Evolutionary conservation across 2,113 vertebrate genomes (phyloP), one percentile per base, ranked within the genome.

Genomic region (Podarcis muralis): DNA sequence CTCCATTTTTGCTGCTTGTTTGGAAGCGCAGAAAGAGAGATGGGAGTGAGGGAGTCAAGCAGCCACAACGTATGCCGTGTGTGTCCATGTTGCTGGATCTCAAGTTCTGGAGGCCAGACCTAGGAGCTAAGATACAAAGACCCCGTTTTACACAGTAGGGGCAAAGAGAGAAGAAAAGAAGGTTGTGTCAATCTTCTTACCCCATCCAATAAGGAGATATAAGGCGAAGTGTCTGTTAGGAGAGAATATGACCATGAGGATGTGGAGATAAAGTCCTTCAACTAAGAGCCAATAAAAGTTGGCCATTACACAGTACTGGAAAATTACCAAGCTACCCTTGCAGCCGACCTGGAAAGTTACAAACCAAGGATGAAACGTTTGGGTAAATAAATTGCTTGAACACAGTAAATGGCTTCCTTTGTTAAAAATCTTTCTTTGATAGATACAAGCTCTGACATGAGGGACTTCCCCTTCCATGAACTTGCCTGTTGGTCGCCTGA

Each of bases 281-380:
- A 98, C 98, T 92, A 99, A 96, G 81, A 99, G 97, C 98, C 98
- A 99, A 96, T 97, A 98, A 96, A 98, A 99, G 94, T 99, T 99
- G 66, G 98, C 98, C 97, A 97, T 98, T 93, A 98, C 97, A 93
- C 98, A 98, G 87, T 98, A 99, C 35, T 99, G 98, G 94, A 99
- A 98, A 90, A 99, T 96, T 20, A 98, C 97, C 96, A 99, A 93
- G 91, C 97, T 98, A 93, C 97, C 96, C 95, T 98, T 98, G 96
- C 98, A 99, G 86, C 98, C 98, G 77, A 98, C 95, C 98, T 99
- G 93, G 4, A 96, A 95, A 0, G 87, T 7, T 86, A 95, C 48
- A 92, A 88, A 92, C 87, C 32, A 86, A 30, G 40, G 40, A 88
- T 91, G 32, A 79, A 69, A 85, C 53, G 32, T 74, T 87, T 23